Percentiles rank a stretch among this genome's conserved stretches.
Evolutionary conservation across 2,113 vertebrate species (phyloP).

Genomic region (Gnathonemus echidnorhynchus): DNA sequence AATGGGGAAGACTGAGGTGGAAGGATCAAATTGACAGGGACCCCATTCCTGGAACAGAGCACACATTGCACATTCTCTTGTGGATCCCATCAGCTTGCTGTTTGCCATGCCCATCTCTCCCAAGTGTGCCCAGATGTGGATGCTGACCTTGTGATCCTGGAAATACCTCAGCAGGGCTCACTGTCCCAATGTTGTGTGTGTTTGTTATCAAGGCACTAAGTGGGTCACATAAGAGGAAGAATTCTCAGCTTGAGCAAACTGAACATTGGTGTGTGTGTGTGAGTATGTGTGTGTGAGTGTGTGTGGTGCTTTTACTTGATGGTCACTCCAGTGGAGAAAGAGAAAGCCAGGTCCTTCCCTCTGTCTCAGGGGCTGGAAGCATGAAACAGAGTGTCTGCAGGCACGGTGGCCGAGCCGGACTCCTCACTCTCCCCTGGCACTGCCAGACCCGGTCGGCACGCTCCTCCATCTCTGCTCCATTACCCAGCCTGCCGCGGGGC

Average conservation of each 20-base stretch:
- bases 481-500: conserved; percentile 30
- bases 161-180: conserved; percentile 1
- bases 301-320: neutral
- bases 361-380: neutral
- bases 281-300: neutral
- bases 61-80: conserved; percentile 12
- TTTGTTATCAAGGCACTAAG: neutral
- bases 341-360: neutral
- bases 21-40: neutral
- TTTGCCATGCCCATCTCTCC: neutral
- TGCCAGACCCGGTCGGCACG: neutral
- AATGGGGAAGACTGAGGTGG: neutral
- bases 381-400: neutral
- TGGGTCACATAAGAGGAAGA: neutral
- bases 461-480: conserved; percentile 37
- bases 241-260: neutral
- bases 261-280: neutral
- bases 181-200: neutral
- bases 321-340: neutral
- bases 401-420: neutral
- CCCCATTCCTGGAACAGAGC: conserved; percentile 24
- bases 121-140: neutral
- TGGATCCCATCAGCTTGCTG: neutral
- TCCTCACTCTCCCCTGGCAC: conserved; percentile 17
- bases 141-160: neutral